Evolutionary conservation across 1,140 invertebrate species (phyloP).

Genomic region (Bombus ignitus): DNA sequence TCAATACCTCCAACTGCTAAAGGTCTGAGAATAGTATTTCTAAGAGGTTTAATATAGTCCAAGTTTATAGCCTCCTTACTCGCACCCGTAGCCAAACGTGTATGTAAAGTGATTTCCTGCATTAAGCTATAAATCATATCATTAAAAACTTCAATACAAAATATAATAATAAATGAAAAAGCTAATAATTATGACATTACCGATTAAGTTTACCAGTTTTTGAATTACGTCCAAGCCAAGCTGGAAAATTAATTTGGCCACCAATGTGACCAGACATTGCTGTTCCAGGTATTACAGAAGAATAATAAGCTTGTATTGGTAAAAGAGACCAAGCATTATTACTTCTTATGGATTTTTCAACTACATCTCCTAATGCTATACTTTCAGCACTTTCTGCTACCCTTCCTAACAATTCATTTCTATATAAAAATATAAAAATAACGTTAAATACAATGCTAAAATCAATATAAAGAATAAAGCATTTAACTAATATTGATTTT

Average conservation of each 20-base stretch:
- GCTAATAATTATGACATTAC: constrained; percentile 78
- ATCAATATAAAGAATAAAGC: background rate
- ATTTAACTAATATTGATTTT: background rate
- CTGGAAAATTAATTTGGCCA: constrained; percentile 94
- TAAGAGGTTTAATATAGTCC: constrained; percentile 91
- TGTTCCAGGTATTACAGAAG: constrained; percentile 95
- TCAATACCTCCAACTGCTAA: constrained; percentile 87
- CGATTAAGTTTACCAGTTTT: constrained; percentile 90
- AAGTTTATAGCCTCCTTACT: constrained; percentile 90
- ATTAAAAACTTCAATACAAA: constrained; percentile 26
- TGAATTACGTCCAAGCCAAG: constrained; percentile 98
- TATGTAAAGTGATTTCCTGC: constrained; percentile 78
- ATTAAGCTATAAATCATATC: constrained; percentile 64
- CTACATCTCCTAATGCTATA: constrained; percentile 92
- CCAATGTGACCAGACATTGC: constrained; percentile 90
- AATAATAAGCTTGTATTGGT: constrained; percentile 95
- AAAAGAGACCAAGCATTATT: constrained; percentile 94
- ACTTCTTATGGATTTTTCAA: constrained; percentile 91
- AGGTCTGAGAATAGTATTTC: constrained; percentile 89
- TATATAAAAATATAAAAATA: constrained; percentile 65
- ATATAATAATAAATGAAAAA: background rate
- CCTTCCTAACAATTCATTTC: constrained; percentile 85
- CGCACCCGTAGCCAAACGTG: constrained; percentile 85
- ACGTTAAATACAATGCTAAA: background rate
- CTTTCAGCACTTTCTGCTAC: constrained; percentile 92